Evolutionary conservation across 2,113 vertebrate species (phyloP).

Genomic region (Pampusana beccarii): DNA sequence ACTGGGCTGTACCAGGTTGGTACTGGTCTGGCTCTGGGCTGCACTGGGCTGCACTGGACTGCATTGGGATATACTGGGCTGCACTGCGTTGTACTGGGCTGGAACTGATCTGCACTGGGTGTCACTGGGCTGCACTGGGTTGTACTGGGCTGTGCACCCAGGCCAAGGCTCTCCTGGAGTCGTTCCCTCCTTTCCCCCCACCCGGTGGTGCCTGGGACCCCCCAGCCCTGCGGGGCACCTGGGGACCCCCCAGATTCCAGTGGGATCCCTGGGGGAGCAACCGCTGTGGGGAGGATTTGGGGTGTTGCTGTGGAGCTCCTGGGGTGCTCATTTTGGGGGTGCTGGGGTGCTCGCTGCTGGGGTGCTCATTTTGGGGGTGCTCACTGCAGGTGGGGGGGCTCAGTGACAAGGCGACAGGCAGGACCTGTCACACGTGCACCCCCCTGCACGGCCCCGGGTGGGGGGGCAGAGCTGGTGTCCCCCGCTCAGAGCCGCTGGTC

Average conservation of each 20-base stretch:
- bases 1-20: no score
- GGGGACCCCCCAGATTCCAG: not conserved
- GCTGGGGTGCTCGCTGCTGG: no score
- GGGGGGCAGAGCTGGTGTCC: not conserved
- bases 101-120: no score
- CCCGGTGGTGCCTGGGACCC: no score
- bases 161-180: not conserved
- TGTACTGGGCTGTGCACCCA: not conserved
- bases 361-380: not conserved
- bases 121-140: no score
- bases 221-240: not conserved
- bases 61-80: no score
- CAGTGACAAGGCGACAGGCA: not conserved
- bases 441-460: no score
- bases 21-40: no score
- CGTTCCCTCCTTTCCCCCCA: not conserved
- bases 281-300: no score
- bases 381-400: not conserved
- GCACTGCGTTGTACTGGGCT: no score
- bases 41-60: no score
- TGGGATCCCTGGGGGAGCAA: not conserved
- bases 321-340: no score
- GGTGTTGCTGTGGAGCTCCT: not conserved
- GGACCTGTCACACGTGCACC: not conserved
- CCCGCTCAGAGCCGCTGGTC: not conserved